These are phyloP conservation scores for Balanococcus diminutus DNA, from an alignment of 2,888 invertebrate genomes.

Conservation along the genomic window DNA sequence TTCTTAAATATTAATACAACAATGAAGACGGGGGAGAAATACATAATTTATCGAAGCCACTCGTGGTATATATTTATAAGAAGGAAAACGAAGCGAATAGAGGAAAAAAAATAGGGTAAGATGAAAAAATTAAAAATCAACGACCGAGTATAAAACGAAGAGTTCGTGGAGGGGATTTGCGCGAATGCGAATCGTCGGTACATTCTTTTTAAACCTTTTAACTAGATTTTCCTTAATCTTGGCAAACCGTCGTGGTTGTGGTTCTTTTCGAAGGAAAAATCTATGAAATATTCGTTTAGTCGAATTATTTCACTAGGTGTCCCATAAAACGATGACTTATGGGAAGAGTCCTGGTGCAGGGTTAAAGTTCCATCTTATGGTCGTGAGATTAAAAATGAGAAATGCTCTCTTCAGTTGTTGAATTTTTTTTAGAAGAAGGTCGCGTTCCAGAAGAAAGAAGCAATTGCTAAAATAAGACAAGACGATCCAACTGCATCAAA, in stretches of 20 bases:
- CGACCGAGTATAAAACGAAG: conserved; percentile 38
- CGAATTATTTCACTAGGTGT: conserved; percentile 27
- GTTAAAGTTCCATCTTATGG: not conserved
- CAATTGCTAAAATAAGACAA: not conserved
- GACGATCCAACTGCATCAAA: not conserved
- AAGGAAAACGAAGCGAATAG: not conserved
- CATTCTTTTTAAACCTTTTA: conserved; percentile 35
- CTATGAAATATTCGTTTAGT: conserved; percentile 1
- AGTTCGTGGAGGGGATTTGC: conserved; percentile 9
- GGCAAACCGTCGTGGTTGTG: not conserved
- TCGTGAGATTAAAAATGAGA: not conserved
- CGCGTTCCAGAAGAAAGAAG: too few relatives aligned
- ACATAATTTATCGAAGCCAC: conserved; percentile 34
- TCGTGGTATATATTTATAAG: not conserved
- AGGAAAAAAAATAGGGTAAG: conserved; percentile 15
- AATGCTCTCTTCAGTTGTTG: too few relatives aligned
- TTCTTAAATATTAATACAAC: conserved; percentile 41
- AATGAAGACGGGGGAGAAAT: conserved; percentile 15
- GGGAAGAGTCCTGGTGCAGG: not conserved
- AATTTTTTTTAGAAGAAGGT: too few relatives aligned
- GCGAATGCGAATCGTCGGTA: conserved; percentile 5
- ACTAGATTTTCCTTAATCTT: conserved; percentile 28
- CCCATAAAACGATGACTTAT: conserved; percentile 9
- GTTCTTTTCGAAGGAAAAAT: not conserved
- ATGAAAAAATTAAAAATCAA: conserved; percentile 41